Conservation (phyloP, 2,113 vertebrate genomes). For the Pomatorhinus ruficollis region DNA sequence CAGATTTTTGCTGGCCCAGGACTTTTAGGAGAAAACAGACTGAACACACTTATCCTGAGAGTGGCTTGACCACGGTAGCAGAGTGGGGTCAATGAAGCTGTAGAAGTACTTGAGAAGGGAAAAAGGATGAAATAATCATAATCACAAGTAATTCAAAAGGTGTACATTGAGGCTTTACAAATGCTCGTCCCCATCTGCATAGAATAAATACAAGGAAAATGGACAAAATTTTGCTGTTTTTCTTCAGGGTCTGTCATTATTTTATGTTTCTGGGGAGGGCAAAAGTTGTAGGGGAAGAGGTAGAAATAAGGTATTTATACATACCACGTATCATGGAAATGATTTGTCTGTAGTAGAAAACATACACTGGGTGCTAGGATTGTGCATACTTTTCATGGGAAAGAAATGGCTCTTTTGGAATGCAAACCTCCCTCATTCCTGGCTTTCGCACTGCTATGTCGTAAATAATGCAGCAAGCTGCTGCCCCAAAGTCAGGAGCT, state of each 20-base stretch:
- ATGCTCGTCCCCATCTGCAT: background rate
- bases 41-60: background rate
- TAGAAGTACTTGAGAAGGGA: background rate
- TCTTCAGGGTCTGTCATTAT: background rate
- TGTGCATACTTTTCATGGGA: conserved; percentile 24
- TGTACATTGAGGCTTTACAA: background rate
- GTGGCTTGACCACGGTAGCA: background rate
- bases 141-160: background rate
- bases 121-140: background rate
- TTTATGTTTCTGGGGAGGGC: background rate
- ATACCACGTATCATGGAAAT: background rate
- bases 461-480: conserved; percentile 34
- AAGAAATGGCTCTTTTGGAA: conserved; percentile 25
- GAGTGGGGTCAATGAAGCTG: background rate
- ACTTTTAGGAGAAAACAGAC: background rate
- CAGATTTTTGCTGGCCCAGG: background rate
- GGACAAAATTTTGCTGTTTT: background rate
- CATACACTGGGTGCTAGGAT: background rate
- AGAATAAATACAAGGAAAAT: background rate
- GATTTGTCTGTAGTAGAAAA: background rate
- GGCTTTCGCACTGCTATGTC: background rate
- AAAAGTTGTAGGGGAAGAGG: background rate
- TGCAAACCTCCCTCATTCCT: conserved; percentile 18
- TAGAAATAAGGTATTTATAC: background rate
- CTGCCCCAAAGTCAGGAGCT: background rate